Conservation (phyloP, 2,113 vertebrate genomes). For the Pao palembangensis region DNA sequence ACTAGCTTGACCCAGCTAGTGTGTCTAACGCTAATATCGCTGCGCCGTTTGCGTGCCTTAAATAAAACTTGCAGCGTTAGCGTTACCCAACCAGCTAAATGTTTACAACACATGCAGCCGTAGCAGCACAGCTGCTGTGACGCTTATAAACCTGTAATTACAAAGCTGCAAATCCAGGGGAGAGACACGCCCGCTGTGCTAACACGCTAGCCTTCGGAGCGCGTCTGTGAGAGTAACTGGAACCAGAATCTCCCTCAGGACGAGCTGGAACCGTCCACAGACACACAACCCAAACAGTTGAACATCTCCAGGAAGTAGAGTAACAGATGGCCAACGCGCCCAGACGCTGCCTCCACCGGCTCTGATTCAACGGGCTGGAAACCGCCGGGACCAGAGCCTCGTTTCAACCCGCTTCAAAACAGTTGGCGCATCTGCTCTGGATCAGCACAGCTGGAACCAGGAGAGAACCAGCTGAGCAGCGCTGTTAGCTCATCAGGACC, state of each 20-base stretch:
- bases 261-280: slow-evolving; percentile 12
- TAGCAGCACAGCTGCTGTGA: slow-evolving; percentile 1
- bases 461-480: slow-evolving; percentile 8
- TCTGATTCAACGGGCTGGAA: background rate
- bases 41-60: no score
- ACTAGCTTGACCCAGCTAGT: no score
- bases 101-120: no score
- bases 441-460: slow-evolving; percentile 36
- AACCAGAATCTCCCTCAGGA: slow-evolving; percentile 25
- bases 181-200: background rate
- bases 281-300: background rate
- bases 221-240: slow-evolving; percentile 23
- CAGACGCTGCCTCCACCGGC: background rate
- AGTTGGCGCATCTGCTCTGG: slow-evolving; percentile 44
- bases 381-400: background rate
- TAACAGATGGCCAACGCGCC: background rate
- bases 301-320: background rate
- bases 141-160: background rate
- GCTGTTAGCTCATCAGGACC: no score
- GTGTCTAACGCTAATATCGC: no score
- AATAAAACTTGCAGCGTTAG: no score
- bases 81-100: no score
- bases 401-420: slow-evolving; percentile 9
- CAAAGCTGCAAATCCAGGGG: no score
- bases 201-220: slow-evolving; percentile 17